Base-by-base conservation (phyloP, 2,888 invertebrate species). In the Cotesia congregata region DNA sequence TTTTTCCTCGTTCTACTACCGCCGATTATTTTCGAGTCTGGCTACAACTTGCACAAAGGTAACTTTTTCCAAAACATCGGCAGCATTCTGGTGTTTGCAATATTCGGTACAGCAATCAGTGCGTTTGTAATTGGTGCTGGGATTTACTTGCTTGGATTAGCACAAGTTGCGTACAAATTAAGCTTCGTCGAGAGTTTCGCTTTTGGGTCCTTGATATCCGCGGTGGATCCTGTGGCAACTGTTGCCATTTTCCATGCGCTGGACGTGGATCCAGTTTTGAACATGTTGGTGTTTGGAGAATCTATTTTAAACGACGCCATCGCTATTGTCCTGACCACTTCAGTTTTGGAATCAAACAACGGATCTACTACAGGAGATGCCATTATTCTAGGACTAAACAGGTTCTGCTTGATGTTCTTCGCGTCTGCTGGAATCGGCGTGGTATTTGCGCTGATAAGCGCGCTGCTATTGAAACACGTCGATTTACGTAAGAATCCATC, bases 211-310 rank as follows among this genome's bases (percentile, higher is more conserved):
- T 90, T 98, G 78, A 98, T 99, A 88, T 99, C 98, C 1, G 99
- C 99, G 39, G 99, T 99, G 4, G 99, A 99, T 91, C 99, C 99
- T 0, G 99, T 99, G 0, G 99, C 99, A 4, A 99, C 99, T 0
- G 95, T 99, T 40, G 99, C 99, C 7, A 99, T 99, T 83, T 99
- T 99, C 88, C 98, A 99, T 90, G 98, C 98, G 1, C 91, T 99
- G 39, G 96, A 99, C 90, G 97, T 98, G 0, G 99, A 99, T 89
- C 98, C 98, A 0, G 95, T 99, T 5, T 91, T 99, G 0, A 99
- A 99, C 91, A 99, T 99, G 99, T 94, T 99, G 90, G 99, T 99
- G 1, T 99, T 99, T 91, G 98, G 97, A 39, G 96, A 96, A 88
- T 97, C 97, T 84, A 97, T 98, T 85, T 91, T 99, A 5, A 99